These are phyloP conservation scores for Dromiciops gliroides DNA, from an alignment of 2,113 vertebrate genomes.

Conservation along the genomic window DNA sequence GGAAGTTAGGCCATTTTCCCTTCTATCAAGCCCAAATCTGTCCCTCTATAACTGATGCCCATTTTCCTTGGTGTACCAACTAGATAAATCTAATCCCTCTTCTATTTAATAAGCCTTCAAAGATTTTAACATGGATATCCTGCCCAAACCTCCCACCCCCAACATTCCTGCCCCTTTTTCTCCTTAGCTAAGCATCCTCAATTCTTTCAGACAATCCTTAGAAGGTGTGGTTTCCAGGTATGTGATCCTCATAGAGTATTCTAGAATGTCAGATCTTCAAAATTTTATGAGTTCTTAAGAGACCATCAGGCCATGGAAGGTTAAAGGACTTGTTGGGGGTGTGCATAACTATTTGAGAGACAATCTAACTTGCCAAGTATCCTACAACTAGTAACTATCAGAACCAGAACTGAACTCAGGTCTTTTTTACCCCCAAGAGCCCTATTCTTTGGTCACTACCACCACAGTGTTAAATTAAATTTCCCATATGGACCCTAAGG, in stretches of 20 bases:
- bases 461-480: neutral
- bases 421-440: neutral
- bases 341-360: neutral
- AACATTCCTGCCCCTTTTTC: neutral
- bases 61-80: neutral
- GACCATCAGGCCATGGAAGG: neutral
- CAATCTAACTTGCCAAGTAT: too few species aligned
- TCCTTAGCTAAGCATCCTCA: neutral
- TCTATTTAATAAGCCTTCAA: neutral
- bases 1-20: too few species aligned
- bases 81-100: neutral
- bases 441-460: neutral
- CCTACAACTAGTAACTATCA: neutral
- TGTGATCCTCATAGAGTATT: neutral
- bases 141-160: rapidly evolving
- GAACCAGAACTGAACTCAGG: neutral
- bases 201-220: neutral
- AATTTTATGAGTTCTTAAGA: neutral
- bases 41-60: neutral
- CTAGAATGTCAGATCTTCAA: neutral
- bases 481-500: neutral
- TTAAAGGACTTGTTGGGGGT: neutral
- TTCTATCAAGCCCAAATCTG: neutral
- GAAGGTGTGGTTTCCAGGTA: neutral
- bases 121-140: neutral